phyloP scores from a whole-genome alignment of 1,140 invertebrate species.

The Plodia interpunctella region DNA sequence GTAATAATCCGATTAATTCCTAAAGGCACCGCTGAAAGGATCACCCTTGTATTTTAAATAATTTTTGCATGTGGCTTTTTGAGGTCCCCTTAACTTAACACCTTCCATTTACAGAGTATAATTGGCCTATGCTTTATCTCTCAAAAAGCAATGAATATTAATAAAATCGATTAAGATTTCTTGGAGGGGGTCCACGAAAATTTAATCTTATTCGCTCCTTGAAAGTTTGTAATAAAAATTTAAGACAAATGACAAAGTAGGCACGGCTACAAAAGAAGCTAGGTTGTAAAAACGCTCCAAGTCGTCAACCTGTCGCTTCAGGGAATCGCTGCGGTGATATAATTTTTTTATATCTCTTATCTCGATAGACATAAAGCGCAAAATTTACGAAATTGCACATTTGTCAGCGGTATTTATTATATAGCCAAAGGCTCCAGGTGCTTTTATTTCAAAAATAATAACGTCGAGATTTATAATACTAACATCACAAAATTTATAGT shows the following conservation, averaged over 20 bases:
- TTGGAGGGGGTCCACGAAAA: constrained; percentile 20
- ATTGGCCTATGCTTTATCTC: constrained; percentile 50
- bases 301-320: constrained; percentile 3
- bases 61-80: constrained; percentile 68
- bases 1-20: constrained; percentile 65
- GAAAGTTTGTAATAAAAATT: constrained; percentile 25
- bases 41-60: constrained; percentile 52
- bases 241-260: constrained; percentile 32
- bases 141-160: constrained; percentile 64
- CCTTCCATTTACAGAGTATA: constrained; percentile 39
- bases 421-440: not conserved
- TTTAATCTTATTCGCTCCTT: constrained; percentile 26
- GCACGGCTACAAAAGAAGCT: not conserved
- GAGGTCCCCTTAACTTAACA: constrained; percentile 48
- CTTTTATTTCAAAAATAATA: too few relatives aligned
- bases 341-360: constrained; percentile 12
- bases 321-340: not conserved
- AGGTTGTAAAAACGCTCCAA: constrained; percentile 5
- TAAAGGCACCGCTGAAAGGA: constrained; percentile 52
- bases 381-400: constrained; percentile 9
- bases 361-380: not conserved
- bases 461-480: too few relatives aligned
- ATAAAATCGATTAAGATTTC: constrained; percentile 40
- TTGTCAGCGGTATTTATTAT: not conserved
- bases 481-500: too few relatives aligned